A percentile compares a stretch with the other conserved stretches of the same genome.
These are phyloP conservation scores for Pseudomugil gertrudae DNA, from an alignment of 2,797 vertebrate species.

Conservation along the genomic window DNA sequence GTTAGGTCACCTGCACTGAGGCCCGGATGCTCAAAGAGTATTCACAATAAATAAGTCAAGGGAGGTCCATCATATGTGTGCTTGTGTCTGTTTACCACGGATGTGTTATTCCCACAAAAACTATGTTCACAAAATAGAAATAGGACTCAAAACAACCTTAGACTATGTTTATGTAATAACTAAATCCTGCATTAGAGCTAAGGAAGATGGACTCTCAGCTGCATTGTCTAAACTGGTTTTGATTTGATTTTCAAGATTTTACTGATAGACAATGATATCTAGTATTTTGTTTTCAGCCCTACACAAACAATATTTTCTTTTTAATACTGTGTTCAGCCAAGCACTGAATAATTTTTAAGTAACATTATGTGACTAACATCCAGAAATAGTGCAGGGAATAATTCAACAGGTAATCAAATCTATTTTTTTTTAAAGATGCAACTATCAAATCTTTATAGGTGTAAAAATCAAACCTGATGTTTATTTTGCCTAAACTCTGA, in stretches of 20 bases:
- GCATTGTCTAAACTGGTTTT: background rate
- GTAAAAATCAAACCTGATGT: background rate
- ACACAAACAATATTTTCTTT: background rate
- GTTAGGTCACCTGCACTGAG: constrained; percentile 59
- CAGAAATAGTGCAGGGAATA: constrained; percentile 33
- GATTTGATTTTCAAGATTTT: background rate
- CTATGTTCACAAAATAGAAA: background rate
- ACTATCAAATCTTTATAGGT: background rate
- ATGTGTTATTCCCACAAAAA: constrained; percentile 3
- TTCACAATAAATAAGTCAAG: constrained; percentile 3
- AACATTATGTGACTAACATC: constrained; percentile 24
- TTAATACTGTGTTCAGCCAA: constrained; percentile 11
- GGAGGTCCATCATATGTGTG: background rate
- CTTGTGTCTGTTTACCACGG: constrained; percentile 1
- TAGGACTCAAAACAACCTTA: background rate
- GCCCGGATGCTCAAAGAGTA: constrained; percentile 1
- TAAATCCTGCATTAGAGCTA: background rate
- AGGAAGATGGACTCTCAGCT: background rate
- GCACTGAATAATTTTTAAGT: constrained; percentile 36
- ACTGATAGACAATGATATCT: background rate
- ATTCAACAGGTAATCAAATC: too few species aligned
- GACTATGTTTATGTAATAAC: constrained; percentile 1
- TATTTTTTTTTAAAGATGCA: too few species aligned
- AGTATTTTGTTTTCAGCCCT: constrained; percentile 1
- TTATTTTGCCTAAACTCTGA: background rate